Evolutionary conservation across 37 sponge, comb jelly and placozoan genomes (phyloP).

Genomic region (Cliona cf. orientalis): DNA sequence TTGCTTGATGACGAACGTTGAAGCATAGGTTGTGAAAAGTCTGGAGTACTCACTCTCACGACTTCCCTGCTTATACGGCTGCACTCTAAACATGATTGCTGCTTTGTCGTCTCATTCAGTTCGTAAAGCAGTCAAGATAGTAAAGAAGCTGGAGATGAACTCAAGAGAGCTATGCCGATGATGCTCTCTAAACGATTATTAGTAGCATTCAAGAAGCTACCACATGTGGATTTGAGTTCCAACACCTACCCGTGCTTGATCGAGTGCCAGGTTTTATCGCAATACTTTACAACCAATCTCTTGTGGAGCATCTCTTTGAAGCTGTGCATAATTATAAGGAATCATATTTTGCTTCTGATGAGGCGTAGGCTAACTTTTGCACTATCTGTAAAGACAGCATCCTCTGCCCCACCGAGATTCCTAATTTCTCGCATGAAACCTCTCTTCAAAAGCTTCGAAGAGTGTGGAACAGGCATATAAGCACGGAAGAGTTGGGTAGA

Average conservation of each 20-base stretch:
- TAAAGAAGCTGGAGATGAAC: slow-evolving; percentile 24
- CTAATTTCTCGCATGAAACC: slow-evolving; percentile 42
- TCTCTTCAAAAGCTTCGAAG: slow-evolving; percentile 41
- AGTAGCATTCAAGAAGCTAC: slow-evolving; percentile 30
- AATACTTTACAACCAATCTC: slow-evolving; percentile 47
- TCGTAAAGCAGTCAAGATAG: slow-evolving; percentile 15
- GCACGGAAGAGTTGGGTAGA: slow-evolving; percentile 31
- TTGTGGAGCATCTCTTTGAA: no score
- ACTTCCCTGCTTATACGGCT: background rate
- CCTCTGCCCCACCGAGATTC: slow-evolving; percentile 44
- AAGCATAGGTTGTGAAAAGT: slow-evolving; percentile 52
- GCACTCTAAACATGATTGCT: slow-evolving; percentile 20
- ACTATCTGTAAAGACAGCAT: slow-evolving; percentile 36
- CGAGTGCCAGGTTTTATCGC: slow-evolving; percentile 60
- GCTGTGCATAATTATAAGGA: no score
- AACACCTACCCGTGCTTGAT: slow-evolving; percentile 66
- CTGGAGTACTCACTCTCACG: slow-evolving; percentile 22
- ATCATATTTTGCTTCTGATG: slow-evolving; percentile 44
- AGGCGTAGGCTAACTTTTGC: slow-evolving; percentile 46
- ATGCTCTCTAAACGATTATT: slow-evolving; percentile 63
- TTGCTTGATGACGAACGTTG: slow-evolving; percentile 28
- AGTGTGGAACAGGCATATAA: slow-evolving; percentile 61
- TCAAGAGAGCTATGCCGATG: slow-evolving; percentile 42
- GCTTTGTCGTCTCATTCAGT: slow-evolving; percentile 45
- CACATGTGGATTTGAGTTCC: slow-evolving; percentile 21